These are phyloP conservation scores for Portunus trituberculatus DNA, from an alignment of 1,140 invertebrate genomes.

Conservation along the genomic window DNA sequence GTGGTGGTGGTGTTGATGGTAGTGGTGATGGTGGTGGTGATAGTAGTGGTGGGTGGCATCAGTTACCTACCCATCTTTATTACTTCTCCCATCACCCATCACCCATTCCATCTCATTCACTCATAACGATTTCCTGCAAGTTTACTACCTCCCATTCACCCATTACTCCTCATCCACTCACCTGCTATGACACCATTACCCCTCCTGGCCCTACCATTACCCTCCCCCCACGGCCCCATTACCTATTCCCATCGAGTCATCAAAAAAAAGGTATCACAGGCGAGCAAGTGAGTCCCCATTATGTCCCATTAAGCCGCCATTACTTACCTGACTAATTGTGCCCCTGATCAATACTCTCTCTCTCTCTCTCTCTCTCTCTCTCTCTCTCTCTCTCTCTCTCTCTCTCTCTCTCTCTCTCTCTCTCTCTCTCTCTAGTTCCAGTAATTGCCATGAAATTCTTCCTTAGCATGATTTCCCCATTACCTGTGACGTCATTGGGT, in stretches of 20 bases:
- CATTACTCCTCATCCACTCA: no score
- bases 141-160: no score
- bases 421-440: background rate
- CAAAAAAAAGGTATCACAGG: no score
- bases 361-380: conserved; percentile 37
- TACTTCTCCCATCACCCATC: background rate
- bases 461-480: no score
- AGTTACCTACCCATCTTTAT: background rate
- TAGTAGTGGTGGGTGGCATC: background rate
- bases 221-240: no score
- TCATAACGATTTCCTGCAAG: background rate
- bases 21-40: no score
- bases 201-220: no score
- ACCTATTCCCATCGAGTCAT: no score
- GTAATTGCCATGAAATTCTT: no score
- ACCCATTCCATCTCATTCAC: background rate
- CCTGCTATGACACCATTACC: no score
- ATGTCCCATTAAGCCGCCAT: no score
- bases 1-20: background rate
- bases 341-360: background rate
- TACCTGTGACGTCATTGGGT: no score
- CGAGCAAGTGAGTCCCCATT: background rate
- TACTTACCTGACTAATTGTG: background rate
- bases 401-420: conserved; percentile 39
- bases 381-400: conserved; percentile 45